A percentile compares a stretch with the other conserved stretches of the same genome.
These are phyloP conservation scores for Barbus barbus DNA, from an alignment of 2,113 vertebrate genomes.

Conservation along the genomic window DNA sequence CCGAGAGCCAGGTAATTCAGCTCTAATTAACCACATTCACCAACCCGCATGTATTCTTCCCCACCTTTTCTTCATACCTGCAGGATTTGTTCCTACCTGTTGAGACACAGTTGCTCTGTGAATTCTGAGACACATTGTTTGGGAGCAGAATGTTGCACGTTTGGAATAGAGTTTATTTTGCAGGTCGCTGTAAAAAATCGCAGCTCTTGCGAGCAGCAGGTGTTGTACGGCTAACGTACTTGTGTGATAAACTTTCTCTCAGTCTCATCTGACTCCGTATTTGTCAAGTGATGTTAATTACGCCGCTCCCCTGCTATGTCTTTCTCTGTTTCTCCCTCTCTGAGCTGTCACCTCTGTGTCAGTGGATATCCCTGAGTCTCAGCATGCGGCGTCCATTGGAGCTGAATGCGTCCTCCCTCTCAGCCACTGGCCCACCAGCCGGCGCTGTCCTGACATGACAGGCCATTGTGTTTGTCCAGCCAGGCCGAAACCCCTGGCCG, in stretches of 20 bases:
- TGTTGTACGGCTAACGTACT: background rate
- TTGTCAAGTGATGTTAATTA: slow-evolving; percentile 37
- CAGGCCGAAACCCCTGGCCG: slow-evolving; percentile 90
- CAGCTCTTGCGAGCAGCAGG: background rate
- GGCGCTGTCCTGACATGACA: slow-evolving; percentile 85
- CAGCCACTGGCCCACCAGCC: slow-evolving; percentile 84
- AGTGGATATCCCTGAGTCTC: slow-evolving; percentile 41
- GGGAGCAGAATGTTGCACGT: background rate
- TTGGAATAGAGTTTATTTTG: background rate
- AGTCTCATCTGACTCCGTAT: slow-evolving; percentile 25
- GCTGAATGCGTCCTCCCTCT: slow-evolving; percentile 83
- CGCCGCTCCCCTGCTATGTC: background rate
- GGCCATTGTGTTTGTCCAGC: slow-evolving; percentile 91
- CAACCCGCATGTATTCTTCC: slow-evolving; percentile 31
- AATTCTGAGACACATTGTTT: slow-evolving; percentile 40
- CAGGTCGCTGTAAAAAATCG: background rate
- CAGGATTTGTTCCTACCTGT: slow-evolving; percentile 41
- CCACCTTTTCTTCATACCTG: slow-evolving; percentile 19
- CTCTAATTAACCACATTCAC: slow-evolving; percentile 61
- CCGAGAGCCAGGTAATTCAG: slow-evolving; percentile 59
- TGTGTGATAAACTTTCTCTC: slow-evolving; percentile 10
- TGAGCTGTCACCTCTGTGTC: slow-evolving; percentile 44
- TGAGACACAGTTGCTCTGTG: slow-evolving; percentile 34
- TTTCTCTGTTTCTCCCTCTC: slow-evolving; percentile 34
- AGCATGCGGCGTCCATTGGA: slow-evolving; percentile 62